These are phyloP conservation scores for Dinoponera quadriceps DNA, from an alignment of 1,140 invertebrate genomes.

Conservation along the genomic window DNA sequence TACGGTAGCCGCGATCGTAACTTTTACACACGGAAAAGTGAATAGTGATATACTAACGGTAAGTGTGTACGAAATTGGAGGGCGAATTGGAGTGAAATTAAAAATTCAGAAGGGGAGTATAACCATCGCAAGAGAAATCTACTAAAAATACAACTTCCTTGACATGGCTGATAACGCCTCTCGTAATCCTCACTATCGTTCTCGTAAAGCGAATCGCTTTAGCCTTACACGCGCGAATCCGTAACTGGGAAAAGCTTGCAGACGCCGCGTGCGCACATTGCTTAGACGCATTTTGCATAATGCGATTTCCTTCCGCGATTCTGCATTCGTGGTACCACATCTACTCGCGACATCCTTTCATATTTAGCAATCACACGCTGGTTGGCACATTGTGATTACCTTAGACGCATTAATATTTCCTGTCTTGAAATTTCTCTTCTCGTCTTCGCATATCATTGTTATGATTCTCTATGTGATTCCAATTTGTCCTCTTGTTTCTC, in stretches of 20 bases:
- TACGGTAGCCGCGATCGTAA: conserved; percentile 3
- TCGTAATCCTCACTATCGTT: conserved; percentile 1
- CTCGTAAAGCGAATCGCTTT: not conserved
- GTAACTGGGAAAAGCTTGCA: conserved; percentile 20
- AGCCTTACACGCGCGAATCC: not conserved
- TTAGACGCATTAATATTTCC: not conserved
- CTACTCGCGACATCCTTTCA: not conserved
- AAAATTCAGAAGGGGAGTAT: conserved; percentile 1
- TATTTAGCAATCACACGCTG: not conserved
- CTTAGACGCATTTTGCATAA: conserved; percentile 45
- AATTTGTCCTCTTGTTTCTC: not conserved
- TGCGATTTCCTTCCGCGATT: conserved; percentile 11
- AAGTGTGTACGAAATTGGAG: not conserved
- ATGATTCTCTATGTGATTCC: no score
- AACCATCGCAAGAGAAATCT: conserved; percentile 1
- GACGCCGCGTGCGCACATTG: not conserved
- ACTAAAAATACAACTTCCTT: conserved; percentile 54
- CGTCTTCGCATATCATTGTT: not conserved
- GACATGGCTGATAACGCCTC: conserved; percentile 35
- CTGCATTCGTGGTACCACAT: not conserved
- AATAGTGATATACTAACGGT: not conserved
- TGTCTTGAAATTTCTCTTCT: not conserved
- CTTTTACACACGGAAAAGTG: conserved; percentile 18
- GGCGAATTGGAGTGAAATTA: conserved; percentile 12
- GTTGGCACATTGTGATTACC: not conserved